phyloP scores from a whole-genome alignment of 2,113 vertebrate genomes.

The Pachyramphus minor region DNA sequence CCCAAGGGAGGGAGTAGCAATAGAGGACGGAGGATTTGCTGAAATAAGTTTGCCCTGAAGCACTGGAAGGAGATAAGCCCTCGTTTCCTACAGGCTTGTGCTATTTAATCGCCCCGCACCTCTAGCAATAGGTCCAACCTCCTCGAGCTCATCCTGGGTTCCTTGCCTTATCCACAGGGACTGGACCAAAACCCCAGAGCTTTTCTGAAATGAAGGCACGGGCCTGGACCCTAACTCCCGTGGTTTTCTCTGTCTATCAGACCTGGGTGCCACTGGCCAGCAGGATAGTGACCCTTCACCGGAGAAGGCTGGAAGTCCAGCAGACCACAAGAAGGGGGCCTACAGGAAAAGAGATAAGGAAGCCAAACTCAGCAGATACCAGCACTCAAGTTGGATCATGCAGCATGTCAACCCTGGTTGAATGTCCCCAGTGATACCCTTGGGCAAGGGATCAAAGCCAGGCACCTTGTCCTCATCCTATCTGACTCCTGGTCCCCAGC shows the following conservation, averaged over 20 bases:
- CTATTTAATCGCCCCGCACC: accelerated
- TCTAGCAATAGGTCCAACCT: not conserved
- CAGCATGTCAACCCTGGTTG: accelerated
- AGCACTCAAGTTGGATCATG: accelerated
- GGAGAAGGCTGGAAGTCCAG: not conserved
- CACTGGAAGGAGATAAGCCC: not conserved
- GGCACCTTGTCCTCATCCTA: not conserved
- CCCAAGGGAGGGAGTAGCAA: not conserved
- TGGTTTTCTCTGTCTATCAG: not conserved
- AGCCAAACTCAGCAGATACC: not conserved
- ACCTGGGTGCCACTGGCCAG: accelerated
- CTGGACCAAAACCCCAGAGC: not conserved
- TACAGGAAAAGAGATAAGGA: not conserved
- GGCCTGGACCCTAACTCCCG: accelerated
- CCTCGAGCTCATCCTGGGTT: not conserved
- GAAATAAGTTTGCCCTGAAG: not conserved
- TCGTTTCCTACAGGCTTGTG: not conserved
- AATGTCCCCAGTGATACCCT: accelerated
- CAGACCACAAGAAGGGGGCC: not conserved
- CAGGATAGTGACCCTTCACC: accelerated
- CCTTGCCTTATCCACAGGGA: not conserved
- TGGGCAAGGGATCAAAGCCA: not conserved
- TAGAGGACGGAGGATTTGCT: not conserved
- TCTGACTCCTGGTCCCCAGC: not conserved
- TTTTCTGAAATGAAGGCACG: not conserved